Evolutionary conservation across 1,140 invertebrate species (phyloP).

Genomic region (Ceratina australensis): DNA sequence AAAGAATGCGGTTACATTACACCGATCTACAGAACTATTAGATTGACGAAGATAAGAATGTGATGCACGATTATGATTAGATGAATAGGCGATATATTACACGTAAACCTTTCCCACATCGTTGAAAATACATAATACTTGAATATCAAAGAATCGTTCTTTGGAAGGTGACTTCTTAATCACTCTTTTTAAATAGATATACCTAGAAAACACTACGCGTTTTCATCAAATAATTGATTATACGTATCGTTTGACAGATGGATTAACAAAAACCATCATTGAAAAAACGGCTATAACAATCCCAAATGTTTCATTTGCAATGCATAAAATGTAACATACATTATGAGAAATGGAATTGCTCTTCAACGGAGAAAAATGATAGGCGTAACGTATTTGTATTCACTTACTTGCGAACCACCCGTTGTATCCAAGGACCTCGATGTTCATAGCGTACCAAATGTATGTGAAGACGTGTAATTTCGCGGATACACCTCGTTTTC

Average conservation of each 20-base stretch:
- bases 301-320: too few relatives aligned
- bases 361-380: background rate
- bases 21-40: background rate
- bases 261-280: too few relatives aligned
- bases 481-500: slow-evolving; percentile 26
- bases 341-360: background rate
- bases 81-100: slow-evolving; percentile 30
- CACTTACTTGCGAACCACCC: slow-evolving; percentile 57
- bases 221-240: too few relatives aligned
- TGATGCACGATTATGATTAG: slow-evolving; percentile 44
- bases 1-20: slow-evolving; percentile 29
- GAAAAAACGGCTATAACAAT: too few relatives aligned
- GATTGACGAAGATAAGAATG: slow-evolving; percentile 37
- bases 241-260: too few relatives aligned
- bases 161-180: too few relatives aligned
- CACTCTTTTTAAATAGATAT: too few relatives aligned
- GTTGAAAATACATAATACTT: too few relatives aligned
- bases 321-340: too few relatives aligned
- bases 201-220: too few relatives aligned
- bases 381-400: background rate
- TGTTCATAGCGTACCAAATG: slow-evolving; percentile 54
- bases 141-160: too few relatives aligned
- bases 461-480: slow-evolving; percentile 43
- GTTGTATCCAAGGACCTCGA: slow-evolving; percentile 50
- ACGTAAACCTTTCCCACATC: slow-evolving; percentile 6